Evolutionary conservation across 2,113 vertebrate species (phyloP).

Genomic region (Oryzias celebensis): DNA sequence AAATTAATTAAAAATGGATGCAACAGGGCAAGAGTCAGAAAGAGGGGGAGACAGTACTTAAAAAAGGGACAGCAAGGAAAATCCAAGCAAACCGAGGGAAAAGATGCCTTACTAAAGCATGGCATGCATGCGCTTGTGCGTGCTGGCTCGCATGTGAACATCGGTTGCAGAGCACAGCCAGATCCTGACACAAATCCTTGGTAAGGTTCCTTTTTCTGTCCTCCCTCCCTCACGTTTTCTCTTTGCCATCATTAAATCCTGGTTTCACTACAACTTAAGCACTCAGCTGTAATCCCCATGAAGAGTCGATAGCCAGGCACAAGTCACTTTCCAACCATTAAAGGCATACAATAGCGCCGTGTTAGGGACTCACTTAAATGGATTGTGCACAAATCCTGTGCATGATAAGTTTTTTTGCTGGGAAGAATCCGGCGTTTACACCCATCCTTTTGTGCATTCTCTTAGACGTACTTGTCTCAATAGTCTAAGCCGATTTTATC

Average conservation of each 20-base stretch:
- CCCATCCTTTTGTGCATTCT: conserved; percentile 77
- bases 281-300: conserved; percentile 79
- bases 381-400: conserved; percentile 77
- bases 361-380: conserved; percentile 79
- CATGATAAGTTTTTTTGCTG: conserved; percentile 77
- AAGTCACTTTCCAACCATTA: conserved; percentile 77
- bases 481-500: conserved; percentile 78
- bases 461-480: conserved; percentile 77
- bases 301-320: conserved; percentile 75
- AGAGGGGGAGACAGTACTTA: neutral
- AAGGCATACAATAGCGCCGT: conserved; percentile 76
- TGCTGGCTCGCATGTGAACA: conserved; percentile 35
- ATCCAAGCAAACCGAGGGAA: conserved; percentile 32
- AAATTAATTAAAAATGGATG: conserved; percentile 69
- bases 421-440: conserved; percentile 76
- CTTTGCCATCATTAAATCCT: conserved; percentile 77
- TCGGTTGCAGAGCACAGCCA: conserved; percentile 58
- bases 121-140: conserved; percentile 29
- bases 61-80: conserved; percentile 43
- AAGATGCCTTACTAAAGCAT: conserved; percentile 33
- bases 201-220: conserved; percentile 70
- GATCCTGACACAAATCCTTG: conserved; percentile 72
- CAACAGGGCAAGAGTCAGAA: conserved; percentile 24
- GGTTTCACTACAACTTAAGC: conserved; percentile 78
- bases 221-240: conserved; percentile 58